Conservation (phyloP, 2,888 invertebrate genomes). For the Macrosoma leucophasiata region DNA sequence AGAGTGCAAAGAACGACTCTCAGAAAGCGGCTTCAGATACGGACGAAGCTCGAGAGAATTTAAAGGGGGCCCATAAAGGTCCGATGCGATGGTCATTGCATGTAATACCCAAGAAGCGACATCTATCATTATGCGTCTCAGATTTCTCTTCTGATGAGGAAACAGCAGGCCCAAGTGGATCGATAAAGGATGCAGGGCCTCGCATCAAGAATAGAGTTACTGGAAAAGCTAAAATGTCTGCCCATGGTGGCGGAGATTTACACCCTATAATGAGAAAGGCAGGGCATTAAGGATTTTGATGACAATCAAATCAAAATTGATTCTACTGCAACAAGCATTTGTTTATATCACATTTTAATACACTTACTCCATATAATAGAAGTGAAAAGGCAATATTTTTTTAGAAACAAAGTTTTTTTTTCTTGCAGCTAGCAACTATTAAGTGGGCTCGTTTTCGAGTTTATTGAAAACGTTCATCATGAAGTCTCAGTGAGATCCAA, state of each 20-base stretch:
- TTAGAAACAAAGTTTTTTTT: too few relatives aligned
- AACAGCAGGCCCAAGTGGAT: conserved; percentile 38
- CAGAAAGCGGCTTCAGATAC: conserved; percentile 63
- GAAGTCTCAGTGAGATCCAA: conserved; percentile 50
- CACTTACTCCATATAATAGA: too few relatives aligned
- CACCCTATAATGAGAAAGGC: conserved; percentile 61
- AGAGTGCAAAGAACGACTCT: conserved; percentile 46
- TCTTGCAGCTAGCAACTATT: too few relatives aligned
- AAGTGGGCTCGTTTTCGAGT: conserved; percentile 11
- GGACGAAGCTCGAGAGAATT: conserved; percentile 54
- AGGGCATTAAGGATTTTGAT: too few relatives aligned
- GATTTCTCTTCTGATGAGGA: conserved; percentile 65
- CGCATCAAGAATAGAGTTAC: conserved; percentile 45
- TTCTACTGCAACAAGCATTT: too few relatives aligned
- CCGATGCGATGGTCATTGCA: conserved; percentile 57
- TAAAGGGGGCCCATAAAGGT: conserved; percentile 46
- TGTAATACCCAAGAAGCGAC: conserved; percentile 59
- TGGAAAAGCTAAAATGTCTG: conserved; percentile 54
- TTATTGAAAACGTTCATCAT: conserved; percentile 52
- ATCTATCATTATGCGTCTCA: conserved; percentile 54
- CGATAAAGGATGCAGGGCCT: conserved; percentile 53
- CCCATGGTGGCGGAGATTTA: conserved; percentile 65
- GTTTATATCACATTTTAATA: too few relatives aligned
- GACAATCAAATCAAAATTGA: too few relatives aligned
- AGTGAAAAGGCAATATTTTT: too few relatives aligned